These are phyloP conservation scores for Microplitis demolitor DNA, from an alignment of 1,140 invertebrate species.

Conservation along the genomic window DNA sequence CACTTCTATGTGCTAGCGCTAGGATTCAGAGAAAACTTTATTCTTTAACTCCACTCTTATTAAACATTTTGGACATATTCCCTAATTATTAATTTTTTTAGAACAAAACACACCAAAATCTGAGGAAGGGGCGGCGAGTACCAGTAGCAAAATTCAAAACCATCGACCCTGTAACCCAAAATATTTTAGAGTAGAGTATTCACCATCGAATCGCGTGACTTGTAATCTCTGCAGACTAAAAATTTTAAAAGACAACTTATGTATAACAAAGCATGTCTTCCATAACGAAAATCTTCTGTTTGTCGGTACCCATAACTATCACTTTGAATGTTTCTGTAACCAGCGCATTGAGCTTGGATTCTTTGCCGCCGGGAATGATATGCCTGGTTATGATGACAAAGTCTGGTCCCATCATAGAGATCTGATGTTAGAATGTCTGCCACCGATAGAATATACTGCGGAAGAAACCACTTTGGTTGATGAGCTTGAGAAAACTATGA, in stretches of 20 bases:
- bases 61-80: neutral
- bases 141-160: constrained; percentile 56
- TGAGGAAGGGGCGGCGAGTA: neutral
- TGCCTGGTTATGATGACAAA: constrained; percentile 80
- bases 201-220: constrained; percentile 80
- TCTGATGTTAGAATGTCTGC: constrained; percentile 56
- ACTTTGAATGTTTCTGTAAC: constrained; percentile 90
- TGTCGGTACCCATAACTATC: constrained; percentile 91
- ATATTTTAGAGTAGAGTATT: constrained; percentile 86
- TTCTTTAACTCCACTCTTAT: too few relatives aligned
- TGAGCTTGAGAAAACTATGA: constrained; percentile 63
- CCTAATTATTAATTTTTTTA: neutral
- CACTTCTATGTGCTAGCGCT: too few relatives aligned
- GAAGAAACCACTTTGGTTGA: constrained; percentile 64
- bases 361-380: constrained; percentile 69
- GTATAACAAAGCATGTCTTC: constrained; percentile 87
- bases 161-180: constrained; percentile 51
- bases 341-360: constrained; percentile 77
- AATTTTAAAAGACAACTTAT: constrained; percentile 82
- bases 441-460: constrained; percentile 71
- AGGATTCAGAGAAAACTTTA: too few relatives aligned
- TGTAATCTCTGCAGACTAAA: constrained; percentile 87
- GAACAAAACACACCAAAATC: constrained; percentile 18
- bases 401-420: constrained; percentile 71
- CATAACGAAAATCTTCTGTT: constrained; percentile 78